A percentile compares a stretch with the other conserved stretches of the same genome.
Evolutionary conservation across 2,797 vertebrate genomes (phyloP).

Genomic region (Borostomias antarcticus): DNA sequence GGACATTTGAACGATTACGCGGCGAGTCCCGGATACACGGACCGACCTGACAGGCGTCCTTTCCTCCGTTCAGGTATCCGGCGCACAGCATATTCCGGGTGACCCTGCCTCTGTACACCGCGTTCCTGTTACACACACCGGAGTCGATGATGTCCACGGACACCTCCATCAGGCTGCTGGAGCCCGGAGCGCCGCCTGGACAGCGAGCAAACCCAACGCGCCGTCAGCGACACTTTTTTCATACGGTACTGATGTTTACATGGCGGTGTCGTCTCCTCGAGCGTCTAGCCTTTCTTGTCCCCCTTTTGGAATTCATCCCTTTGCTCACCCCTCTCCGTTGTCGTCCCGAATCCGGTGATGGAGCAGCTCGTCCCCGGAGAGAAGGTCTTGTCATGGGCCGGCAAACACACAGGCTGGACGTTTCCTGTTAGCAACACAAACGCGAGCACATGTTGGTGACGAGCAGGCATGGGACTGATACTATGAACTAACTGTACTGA

Average conservation of each 20-base stretch:
- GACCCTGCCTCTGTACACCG: constrained; percentile 74
- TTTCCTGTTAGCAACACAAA: constrained; percentile 59
- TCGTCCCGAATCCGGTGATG: constrained; percentile 82
- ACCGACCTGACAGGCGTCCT: constrained; percentile 83
- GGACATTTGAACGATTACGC: neutral
- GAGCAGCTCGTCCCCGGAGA: constrained; percentile 71
- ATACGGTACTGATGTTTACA: neutral
- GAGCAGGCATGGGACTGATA: too few relatives aligned
- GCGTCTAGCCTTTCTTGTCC: neutral
- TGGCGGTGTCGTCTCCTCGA: too few relatives aligned
- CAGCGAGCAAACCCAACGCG: neutral
- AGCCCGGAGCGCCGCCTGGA: constrained; percentile 59
- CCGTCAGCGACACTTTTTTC: neutral
- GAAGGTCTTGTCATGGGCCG: constrained; percentile 73
- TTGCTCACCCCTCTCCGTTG: constrained; percentile 25
- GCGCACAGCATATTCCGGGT: constrained; percentile 83
- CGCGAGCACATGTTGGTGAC: neutral
- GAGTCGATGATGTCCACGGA: constrained; percentile 78
- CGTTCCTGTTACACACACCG: constrained; percentile 70
- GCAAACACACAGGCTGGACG: constrained; percentile 82
- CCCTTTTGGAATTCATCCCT: neutral
- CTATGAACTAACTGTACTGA: neutral
- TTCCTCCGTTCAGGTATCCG: constrained; percentile 76
- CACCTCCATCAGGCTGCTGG: constrained; percentile 74
- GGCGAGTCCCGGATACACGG: neutral